These are phyloP conservation scores for Troides helena DNA, from an alignment of 2,888 invertebrate genomes.

Conservation along the genomic window DNA sequence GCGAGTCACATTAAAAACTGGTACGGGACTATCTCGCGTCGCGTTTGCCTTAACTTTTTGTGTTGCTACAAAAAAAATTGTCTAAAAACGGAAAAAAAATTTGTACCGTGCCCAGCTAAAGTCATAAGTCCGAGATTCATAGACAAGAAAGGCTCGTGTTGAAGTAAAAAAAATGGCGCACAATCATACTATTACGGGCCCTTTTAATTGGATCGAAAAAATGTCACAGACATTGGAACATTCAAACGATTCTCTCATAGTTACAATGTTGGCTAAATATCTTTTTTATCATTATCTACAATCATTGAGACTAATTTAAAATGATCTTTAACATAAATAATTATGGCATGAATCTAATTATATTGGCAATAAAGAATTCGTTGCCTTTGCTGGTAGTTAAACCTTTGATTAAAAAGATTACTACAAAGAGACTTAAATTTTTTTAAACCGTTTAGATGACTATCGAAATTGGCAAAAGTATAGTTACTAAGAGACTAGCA, in stretches of 20 bases:
- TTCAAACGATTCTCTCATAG: neutral
- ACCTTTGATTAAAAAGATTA: no score
- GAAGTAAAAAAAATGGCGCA: conserved; percentile 4
- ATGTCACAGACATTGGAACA: conserved; percentile 15
- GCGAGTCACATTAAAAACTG: conserved; percentile 6
- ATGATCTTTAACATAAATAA: no score
- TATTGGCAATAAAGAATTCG: no score
- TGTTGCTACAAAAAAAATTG: conserved; percentile 3
- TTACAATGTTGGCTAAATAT: neutral
- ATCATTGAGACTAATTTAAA: no score
- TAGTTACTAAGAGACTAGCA: no score
- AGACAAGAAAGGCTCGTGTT: conserved; percentile 14
- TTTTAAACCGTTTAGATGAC: no score
- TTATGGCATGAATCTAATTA: no score
- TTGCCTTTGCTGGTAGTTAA: no score
- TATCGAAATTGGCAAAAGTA: no score
- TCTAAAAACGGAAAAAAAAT: conserved; percentile 21
- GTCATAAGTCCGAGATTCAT: conserved; percentile 7
- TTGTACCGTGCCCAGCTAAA: conserved; percentile 5
- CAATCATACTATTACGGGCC: conserved; percentile 1
- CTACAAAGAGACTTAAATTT: no score
- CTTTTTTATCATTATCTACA: no score
- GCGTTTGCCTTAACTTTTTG: conserved; percentile 19
- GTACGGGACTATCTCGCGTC: conserved; percentile 13
- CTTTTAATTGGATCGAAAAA: conserved; percentile 20